A percentile compares a stretch with the other conserved stretches of the same genome.
These are phyloP conservation scores for Diaperis boleti DNA, from an alignment of 2,888 invertebrate genomes.

Conservation along the genomic window DNA sequence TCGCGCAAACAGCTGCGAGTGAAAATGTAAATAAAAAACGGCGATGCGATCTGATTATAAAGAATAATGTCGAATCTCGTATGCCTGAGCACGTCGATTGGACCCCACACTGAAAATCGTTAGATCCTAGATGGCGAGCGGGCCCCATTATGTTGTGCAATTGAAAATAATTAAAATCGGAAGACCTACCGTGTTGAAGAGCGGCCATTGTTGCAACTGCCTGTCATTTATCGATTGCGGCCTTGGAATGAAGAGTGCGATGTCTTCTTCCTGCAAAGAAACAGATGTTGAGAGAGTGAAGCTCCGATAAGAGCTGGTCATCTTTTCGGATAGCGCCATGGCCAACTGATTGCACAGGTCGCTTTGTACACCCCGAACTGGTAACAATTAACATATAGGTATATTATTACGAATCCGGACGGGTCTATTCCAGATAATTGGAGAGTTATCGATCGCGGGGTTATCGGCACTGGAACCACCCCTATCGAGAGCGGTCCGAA, in stretches of 20 bases:
- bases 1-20: not conserved
- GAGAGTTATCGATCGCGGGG: not conserved
- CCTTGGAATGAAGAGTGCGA: slow-evolving; percentile 9
- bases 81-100: not conserved
- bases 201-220: slow-evolving; percentile 51
- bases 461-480: slow-evolving; percentile 24
- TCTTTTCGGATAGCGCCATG: too few species aligned
- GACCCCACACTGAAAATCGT: too few species aligned
- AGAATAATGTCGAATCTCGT: too few species aligned
- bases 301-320: too few species aligned
- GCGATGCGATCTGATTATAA: not conserved
- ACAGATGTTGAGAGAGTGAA: slow-evolving; percentile 17
- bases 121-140: too few species aligned
- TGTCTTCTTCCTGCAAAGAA: slow-evolving; percentile 13
- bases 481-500: too few species aligned
- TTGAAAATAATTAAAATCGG: too few species aligned
- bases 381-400: too few species aligned
- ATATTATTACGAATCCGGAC: slow-evolving; percentile 3
- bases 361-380: too few species aligned
- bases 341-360: too few species aligned
- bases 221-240: slow-evolving; percentile 52
- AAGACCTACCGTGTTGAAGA: slow-evolving; percentile 56
- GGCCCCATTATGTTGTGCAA: too few species aligned
- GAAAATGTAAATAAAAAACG: not conserved
- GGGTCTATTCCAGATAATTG: slow-evolving; percentile 1